Percentiles rank a stretch among this genome's conserved stretches.
These are phyloP conservation scores for Chaetodon trifasciatus DNA, from an alignment of 2,797 vertebrate genomes.

Conservation along the genomic window DNA sequence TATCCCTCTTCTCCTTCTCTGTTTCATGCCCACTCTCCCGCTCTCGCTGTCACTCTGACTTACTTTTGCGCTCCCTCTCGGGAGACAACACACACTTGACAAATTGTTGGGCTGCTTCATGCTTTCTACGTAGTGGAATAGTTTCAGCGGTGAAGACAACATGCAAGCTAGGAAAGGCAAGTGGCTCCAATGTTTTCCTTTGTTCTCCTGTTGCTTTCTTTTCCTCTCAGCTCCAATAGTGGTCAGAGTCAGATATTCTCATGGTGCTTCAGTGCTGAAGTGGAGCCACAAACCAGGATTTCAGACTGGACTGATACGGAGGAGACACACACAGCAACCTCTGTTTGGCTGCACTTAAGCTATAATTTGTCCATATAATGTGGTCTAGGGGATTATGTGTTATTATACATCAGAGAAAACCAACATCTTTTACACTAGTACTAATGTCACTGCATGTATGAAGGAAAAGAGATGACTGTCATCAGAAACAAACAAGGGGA, in stretches of 20 bases:
- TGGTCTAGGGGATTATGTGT: slow-evolving; percentile 53
- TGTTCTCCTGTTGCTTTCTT: slow-evolving; percentile 47
- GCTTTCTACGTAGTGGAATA: slow-evolving; percentile 36
- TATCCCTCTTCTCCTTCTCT: slow-evolving; percentile 24
- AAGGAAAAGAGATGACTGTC: slow-evolving; percentile 41
- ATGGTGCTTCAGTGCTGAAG: slow-evolving; percentile 42
- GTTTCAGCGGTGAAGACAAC: slow-evolving; percentile 47
- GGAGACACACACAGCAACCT: slow-evolving; percentile 28
- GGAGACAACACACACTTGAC: slow-evolving; percentile 51
- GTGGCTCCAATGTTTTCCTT: slow-evolving; percentile 53
- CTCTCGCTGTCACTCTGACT: slow-evolving; percentile 42
- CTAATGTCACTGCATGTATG: slow-evolving; percentile 50
- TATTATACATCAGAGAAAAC: slow-evolving; percentile 60
- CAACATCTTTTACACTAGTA: slow-evolving; percentile 47
- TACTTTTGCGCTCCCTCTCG: slow-evolving; percentile 29
- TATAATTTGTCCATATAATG: slow-evolving; percentile 60
- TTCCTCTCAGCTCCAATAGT: slow-evolving; percentile 13
- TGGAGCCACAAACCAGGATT: slow-evolving; percentile 56
- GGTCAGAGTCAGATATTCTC: slow-evolving; percentile 46
- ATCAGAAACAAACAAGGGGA: slow-evolving; percentile 48
- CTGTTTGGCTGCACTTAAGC: slow-evolving; percentile 35
- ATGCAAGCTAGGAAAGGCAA: slow-evolving; percentile 35
- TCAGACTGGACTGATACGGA: slow-evolving; percentile 46
- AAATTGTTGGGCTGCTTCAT: slow-evolving; percentile 45
- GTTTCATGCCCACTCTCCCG: slow-evolving; percentile 31